These are phyloP conservation scores for Pao palembangensis DNA, from an alignment of 2,113 vertebrate genomes.

Conservation along the genomic window DNA sequence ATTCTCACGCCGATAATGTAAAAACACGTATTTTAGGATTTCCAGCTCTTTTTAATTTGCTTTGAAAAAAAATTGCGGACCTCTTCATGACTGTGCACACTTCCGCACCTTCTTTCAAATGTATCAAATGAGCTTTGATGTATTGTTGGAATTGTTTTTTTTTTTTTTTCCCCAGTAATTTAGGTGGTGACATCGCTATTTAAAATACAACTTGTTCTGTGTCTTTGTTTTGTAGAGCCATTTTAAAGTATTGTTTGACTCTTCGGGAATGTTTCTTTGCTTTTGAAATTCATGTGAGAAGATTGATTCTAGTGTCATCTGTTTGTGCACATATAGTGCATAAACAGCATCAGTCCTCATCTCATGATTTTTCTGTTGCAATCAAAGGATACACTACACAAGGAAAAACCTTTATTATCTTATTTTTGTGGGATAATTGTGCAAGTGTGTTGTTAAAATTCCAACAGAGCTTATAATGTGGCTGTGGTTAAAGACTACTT, in stretches of 20 bases:
- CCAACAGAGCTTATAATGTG: constrained; percentile 8
- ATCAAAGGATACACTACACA: constrained; percentile 49
- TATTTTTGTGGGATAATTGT: constrained; percentile 3
- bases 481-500: constrained; percentile 22
- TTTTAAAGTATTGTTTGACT: not conserved
- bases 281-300: not conserved
- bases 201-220: too few relatives aligned
- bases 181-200: constrained; percentile 16
- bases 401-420: constrained; percentile 20
- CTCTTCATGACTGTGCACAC: constrained; percentile 6
- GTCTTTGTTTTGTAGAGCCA: constrained; percentile 1
- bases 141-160: constrained; percentile 17
- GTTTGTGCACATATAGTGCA: not conserved
- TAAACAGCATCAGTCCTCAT: not conserved
- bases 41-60: constrained; percentile 58
- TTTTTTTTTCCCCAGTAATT: constrained; percentile 9
- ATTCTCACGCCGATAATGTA: constrained; percentile 91
- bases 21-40: constrained; percentile 57
- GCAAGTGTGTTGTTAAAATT: constrained; percentile 10
- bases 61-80: constrained; percentile 26
- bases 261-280: not conserved
- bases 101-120: not conserved
- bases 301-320: not conserved
- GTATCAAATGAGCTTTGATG: constrained; percentile 23
- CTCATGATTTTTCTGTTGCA: constrained; percentile 14